These are phyloP conservation scores for Tenthredo livida DNA, from an alignment of 2,888 invertebrate species.

Conservation along the genomic window DNA sequence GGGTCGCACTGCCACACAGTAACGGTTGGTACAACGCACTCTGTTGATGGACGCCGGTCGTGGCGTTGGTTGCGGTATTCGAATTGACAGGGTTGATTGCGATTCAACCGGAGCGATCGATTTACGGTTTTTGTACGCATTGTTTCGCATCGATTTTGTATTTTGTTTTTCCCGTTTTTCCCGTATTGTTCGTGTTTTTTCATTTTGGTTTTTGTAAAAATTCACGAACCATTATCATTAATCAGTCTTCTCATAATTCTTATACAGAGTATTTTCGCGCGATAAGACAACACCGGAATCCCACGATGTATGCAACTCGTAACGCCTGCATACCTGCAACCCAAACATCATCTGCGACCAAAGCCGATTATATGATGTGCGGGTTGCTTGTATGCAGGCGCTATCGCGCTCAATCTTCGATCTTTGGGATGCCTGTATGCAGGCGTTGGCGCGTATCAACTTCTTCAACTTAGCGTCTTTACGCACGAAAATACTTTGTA, in stretches of 20 bases:
- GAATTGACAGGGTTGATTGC: conserved; percentile 62
- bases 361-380: no score
- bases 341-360: not conserved
- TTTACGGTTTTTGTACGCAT: conserved; percentile 53
- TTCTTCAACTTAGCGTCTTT: not conserved
- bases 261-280: not conserved
- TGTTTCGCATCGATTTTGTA: not conserved
- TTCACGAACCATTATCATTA: conserved; percentile 15
- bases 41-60: conserved; percentile 69
- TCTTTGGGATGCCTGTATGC: not conserved
- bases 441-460: not conserved
- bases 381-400: no score
- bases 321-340: not conserved
- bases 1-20: conserved; percentile 78
- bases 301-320: not conserved
- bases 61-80: conserved; percentile 62
- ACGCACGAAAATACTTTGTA: not conserved
- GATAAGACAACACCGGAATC: not conserved
- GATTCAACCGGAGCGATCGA: conserved; percentile 75
- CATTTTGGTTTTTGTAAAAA: conserved; percentile 12
- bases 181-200: conserved; percentile 18
- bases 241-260: not conserved
- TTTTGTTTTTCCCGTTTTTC: not conserved
- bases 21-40: conserved; percentile 77
- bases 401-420: not conserved